Base-by-base conservation (phyloP, 2,797 vertebrate species). In the Anguilla megastoma region DNA sequence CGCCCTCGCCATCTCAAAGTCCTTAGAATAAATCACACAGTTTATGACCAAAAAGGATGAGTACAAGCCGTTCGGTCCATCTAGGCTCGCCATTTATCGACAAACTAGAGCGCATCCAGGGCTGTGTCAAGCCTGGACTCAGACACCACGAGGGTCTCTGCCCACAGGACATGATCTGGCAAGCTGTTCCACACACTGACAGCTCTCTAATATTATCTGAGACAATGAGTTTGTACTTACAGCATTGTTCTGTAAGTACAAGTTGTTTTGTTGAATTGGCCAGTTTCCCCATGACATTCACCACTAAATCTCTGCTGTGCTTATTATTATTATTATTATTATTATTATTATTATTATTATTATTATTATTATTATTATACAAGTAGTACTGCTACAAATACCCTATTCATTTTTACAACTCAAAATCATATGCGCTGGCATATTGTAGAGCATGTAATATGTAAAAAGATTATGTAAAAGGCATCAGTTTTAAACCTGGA, bases 61-160 rank as follows among this genome's bases (percentile, higher is more conserved):
- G 45, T 50, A 45, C 9, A 45, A 12, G 21, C 9, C n/a, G 6
- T 69, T 69, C 63, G 27, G n/a, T 6, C 63, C 21, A 69, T 27
- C 24, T n/a, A 69, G 63, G 63, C 24, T 69, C 27, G 63, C 8
- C 18, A 21, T 52, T 52, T 52, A 24, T 63, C 21, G 45, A 58
- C 60, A 21, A 8, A 85, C 41, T 52, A n/a, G 24, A 50, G 63
- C 48, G 12, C 12, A 86, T 52, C 1, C n/a, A 85, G 54, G 85
- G 91, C 87, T 71, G 89, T 87, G 88, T 88, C 66, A 8, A 69
- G 24, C 24, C 24, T 27, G 24, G 63, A n/a, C 24, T 69, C 24
- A 27, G 8, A 27, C 6, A n/a, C 24, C n/a, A 0, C 27, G 9
- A 69, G 24, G 14, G 63, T 27, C 5, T 69, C 4, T 27, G 63